These are phyloP conservation scores for Asarcornis scutulata DNA, from an alignment of 2,113 vertebrate genomes.

Conservation along the genomic window DNA sequence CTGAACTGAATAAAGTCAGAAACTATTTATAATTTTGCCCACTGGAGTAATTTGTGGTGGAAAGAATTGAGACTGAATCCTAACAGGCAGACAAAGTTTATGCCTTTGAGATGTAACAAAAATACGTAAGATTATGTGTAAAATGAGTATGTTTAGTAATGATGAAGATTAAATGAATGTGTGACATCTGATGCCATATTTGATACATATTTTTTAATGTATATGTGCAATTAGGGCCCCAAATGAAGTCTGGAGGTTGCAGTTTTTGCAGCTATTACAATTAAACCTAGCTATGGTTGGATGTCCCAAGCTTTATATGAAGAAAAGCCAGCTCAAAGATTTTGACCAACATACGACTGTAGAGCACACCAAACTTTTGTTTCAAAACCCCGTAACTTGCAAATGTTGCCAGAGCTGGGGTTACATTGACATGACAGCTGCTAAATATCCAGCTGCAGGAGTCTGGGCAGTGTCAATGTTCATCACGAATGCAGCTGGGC, in stretches of 20 bases:
- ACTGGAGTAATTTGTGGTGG: conserved; percentile 22
- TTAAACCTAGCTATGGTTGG: accelerated
- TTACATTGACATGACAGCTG: background rate
- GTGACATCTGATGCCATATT: background rate
- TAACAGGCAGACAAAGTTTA: background rate
- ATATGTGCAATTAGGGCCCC: background rate
- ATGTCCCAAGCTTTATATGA: background rate
- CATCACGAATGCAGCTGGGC: background rate
- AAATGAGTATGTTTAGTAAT: background rate
- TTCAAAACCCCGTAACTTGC: background rate
- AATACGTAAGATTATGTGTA: background rate
- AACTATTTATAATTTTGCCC: conserved; percentile 58
- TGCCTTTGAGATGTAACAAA: conserved; percentile 14
- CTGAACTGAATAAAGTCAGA: conserved; percentile 45
- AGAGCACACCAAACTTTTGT: background rate
- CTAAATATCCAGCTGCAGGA: background rate
- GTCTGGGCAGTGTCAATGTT: background rate
- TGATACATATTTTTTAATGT: background rate
- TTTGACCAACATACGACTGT: background rate
- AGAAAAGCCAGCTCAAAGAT: background rate
- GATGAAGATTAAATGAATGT: background rate
- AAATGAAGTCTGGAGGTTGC: background rate
- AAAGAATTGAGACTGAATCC: background rate
- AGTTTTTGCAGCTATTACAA: background rate
- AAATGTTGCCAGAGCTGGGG: background rate